Evolutionary conservation across 2,888 invertebrate genomes (phyloP).

Genomic region (Catocala fraxini): DNA sequence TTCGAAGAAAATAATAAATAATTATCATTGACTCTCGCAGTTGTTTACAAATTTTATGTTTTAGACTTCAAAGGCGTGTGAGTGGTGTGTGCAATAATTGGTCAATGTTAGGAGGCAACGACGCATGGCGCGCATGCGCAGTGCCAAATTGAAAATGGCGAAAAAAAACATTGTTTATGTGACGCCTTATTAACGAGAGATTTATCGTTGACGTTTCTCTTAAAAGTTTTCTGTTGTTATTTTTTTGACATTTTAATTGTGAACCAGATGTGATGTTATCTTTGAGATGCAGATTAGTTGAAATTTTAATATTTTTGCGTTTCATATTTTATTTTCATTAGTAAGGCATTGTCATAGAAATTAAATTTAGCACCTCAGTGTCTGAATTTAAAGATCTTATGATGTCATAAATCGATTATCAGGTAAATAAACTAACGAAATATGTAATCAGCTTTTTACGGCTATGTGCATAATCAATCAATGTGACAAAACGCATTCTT

Average conservation of each 20-base stretch:
- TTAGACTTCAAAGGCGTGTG: conserved; percentile 68
- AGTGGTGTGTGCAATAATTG: conserved; percentile 67
- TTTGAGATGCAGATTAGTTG: conserved; percentile 26
- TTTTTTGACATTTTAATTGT: conserved; percentile 48
- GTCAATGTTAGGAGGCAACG: conserved; percentile 66
- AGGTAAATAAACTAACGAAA: neutral
- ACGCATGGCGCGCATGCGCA: conserved; percentile 58
- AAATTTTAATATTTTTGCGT: conserved; percentile 14
- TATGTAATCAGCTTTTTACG: conserved; percentile 1
- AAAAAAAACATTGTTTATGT: conserved; percentile 74
- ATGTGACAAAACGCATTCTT: conserved; percentile 27
- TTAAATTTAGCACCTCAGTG: neutral
- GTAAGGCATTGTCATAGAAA: neutral
- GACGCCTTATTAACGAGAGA: conserved; percentile 78
- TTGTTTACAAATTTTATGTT: conserved; percentile 63
- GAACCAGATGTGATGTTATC: conserved; percentile 40
- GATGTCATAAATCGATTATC: conserved; percentile 15
- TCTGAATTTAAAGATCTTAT: conserved; percentile 1
- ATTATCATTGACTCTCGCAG: conserved; percentile 53
- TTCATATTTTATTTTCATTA: conserved; percentile 4
- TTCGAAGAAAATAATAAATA: conserved; percentile 58
- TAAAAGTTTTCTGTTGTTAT: conserved; percentile 60
- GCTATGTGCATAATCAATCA: conserved; percentile 25
- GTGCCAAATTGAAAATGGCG: conserved; percentile 76
- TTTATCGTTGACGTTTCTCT: conserved; percentile 70